Evolutionary conservation across 1,140 invertebrate species (phyloP).

Genomic region (Holotrichia oblita): DNA sequence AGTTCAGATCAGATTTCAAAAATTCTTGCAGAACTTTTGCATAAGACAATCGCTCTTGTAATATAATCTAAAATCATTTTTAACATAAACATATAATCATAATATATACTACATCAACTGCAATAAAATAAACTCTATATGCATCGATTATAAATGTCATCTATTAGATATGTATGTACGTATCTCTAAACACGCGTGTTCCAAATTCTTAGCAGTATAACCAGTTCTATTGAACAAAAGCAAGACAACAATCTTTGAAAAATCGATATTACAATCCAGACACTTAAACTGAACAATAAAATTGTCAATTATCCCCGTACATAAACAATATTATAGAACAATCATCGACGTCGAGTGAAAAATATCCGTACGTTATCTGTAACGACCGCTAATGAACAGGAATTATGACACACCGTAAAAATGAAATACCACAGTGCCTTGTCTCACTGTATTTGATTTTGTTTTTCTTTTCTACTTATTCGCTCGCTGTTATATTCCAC

Average conservation of each 20-base stretch:
- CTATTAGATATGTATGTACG: too few species aligned
- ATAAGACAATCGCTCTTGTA: too few species aligned
- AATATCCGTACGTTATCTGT: slow-evolving; percentile 34
- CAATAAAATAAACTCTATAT: too few species aligned
- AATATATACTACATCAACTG: too few species aligned
- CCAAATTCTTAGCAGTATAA: neutral
- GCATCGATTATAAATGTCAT: too few species aligned
- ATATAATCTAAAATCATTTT: too few species aligned
- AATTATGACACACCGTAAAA: slow-evolving; percentile 28
- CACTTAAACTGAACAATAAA: slow-evolving; percentile 4
- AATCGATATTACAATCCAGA: neutral
- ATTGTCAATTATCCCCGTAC: neutral
- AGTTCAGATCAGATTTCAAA: too few species aligned
- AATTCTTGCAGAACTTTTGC: too few species aligned
- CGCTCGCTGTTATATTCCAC: slow-evolving; percentile 33
- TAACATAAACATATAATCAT: too few species aligned
- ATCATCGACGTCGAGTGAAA: slow-evolving; percentile 11
- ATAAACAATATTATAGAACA: slow-evolving; percentile 33
- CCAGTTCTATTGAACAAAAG: neutral
- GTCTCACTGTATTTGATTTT: slow-evolving; percentile 23
- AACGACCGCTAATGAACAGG: slow-evolving; percentile 19
- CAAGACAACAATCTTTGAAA: slow-evolving; percentile 5
- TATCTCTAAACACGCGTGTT: too few species aligned
- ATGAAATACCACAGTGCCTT: slow-evolving; percentile 27
- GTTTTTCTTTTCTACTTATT: slow-evolving; percentile 10